phyloP scores from a whole-genome alignment of 92 coral and sea anemone species.

The Zoanthus gigantus region DNA sequence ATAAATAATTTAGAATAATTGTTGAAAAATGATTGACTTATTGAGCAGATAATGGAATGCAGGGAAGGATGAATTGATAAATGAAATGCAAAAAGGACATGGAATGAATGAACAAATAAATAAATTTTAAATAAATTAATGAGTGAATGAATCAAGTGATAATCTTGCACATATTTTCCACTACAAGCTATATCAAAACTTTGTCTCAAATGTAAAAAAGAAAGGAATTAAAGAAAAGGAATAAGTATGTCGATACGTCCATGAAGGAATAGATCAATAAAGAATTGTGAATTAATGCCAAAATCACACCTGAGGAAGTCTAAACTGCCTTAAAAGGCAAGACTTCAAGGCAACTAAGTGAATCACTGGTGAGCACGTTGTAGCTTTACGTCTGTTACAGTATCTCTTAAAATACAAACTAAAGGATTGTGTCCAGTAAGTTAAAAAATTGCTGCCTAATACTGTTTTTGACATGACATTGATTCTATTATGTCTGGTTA shows the following conservation, averaged over 20 bases:
- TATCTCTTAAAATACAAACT: neutral
- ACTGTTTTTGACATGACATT: neutral
- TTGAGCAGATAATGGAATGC: neutral
- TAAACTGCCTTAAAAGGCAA: slow-evolving; percentile 25
- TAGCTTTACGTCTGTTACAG: neutral
- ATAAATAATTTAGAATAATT: no score
- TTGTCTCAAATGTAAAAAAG: neutral
- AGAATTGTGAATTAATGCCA: neutral
- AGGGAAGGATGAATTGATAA: neutral
- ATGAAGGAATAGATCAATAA: neutral
- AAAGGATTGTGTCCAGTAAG: neutral
- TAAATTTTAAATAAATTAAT: neutral
- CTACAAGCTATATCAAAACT: neutral
- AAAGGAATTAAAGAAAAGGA: neutral
- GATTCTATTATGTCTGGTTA: slow-evolving; percentile 29
- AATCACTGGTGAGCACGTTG: slow-evolving; percentile 1
- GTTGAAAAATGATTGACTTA: neutral
- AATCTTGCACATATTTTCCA: neutral
- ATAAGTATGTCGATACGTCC: neutral
- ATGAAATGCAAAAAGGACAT: neutral
- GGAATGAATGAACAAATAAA: neutral
- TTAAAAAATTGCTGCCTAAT: neutral
- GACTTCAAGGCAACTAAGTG: neutral
- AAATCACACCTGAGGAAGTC: neutral
- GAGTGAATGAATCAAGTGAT: neutral